phyloP scores from a whole-genome alignment of 2,888 invertebrate genomes.

The Linnaemya tessellans region DNA sequence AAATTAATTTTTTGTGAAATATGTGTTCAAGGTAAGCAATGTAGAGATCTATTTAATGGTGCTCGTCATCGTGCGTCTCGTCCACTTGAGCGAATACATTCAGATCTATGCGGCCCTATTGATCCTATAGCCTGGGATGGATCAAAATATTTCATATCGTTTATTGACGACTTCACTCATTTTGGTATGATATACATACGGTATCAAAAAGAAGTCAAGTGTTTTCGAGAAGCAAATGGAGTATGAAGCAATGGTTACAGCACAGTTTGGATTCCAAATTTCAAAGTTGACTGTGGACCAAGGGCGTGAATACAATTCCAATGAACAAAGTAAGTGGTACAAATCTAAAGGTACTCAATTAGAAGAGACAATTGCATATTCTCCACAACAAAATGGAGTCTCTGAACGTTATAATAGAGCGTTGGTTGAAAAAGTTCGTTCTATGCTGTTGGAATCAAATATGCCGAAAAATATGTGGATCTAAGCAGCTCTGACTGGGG shows the following conservation, averaged over 20 bases:
- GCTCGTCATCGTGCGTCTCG: too few relatives aligned
- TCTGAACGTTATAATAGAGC: background rate
- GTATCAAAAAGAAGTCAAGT: too few relatives aligned
- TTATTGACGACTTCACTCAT: slow-evolving; percentile 51
- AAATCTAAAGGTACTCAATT: background rate
- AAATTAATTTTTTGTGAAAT: too few relatives aligned
- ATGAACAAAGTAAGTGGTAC: slow-evolving; percentile 32
- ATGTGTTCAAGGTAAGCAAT: too few relatives aligned
- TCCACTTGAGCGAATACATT: too few relatives aligned
- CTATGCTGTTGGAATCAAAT: background rate
- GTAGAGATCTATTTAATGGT: too few relatives aligned
- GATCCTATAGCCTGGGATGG: slow-evolving; percentile 44
- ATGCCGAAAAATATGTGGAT: background rate
- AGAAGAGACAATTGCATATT: background rate
- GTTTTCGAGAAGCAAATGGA: slow-evolving; percentile 3
- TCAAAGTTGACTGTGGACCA: slow-evolving; percentile 73
- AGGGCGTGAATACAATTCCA: slow-evolving; percentile 65
- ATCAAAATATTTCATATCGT: slow-evolving; percentile 48
- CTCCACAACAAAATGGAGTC: slow-evolving; percentile 3
- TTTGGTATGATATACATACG: slow-evolving; percentile 35
- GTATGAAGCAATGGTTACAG: slow-evolving; percentile 11
- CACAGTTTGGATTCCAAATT: slow-evolving; percentile 45
- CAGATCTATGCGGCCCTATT: background rate
- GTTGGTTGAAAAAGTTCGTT: background rate
- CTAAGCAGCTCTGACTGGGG: background rate